Evolutionary conservation across 2,888 invertebrate species (phyloP).

Genomic region (Melieria omissa): DNA sequence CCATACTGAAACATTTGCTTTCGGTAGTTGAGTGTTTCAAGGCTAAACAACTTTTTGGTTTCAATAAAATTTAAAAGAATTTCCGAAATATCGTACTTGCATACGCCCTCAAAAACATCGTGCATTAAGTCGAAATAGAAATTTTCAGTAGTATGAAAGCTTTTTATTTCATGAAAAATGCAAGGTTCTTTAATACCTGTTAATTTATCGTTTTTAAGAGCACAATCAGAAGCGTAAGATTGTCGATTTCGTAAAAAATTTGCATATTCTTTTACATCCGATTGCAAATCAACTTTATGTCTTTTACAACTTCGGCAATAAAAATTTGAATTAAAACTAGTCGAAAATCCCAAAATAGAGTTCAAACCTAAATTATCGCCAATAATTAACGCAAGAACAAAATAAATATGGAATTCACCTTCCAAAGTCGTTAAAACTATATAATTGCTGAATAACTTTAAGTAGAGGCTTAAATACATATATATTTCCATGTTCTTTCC

Average conservation of each 20-base stretch:
- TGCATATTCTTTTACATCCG: slow-evolving; percentile 19
- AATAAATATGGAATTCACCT: slow-evolving; percentile 14
- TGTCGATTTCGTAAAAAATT: slow-evolving; percentile 35
- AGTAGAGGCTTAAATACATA: slow-evolving; percentile 24
- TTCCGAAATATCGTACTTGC: slow-evolving; percentile 45
- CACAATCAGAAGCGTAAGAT: slow-evolving; percentile 38
- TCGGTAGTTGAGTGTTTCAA: slow-evolving; percentile 42
- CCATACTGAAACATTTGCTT: slow-evolving; percentile 45
- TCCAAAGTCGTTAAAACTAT: slow-evolving; percentile 13
- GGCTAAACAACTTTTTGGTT: slow-evolving; percentile 36
- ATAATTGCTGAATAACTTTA: slow-evolving; percentile 23
- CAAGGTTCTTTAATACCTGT: slow-evolving; percentile 41
- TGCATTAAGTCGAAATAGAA: slow-evolving; percentile 48
- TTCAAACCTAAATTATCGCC: slow-evolving; percentile 46
- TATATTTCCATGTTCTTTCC: slow-evolving; percentile 33
- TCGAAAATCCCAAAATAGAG: slow-evolving; percentile 41
- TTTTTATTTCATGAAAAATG: slow-evolving; percentile 36
- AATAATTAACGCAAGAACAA: slow-evolving; percentile 41
- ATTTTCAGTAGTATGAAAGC: slow-evolving; percentile 46
- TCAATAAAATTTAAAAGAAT: slow-evolving; percentile 41
- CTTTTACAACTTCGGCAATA: slow-evolving; percentile 45
- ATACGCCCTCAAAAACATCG: slow-evolving; percentile 47
- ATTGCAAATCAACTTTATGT: slow-evolving; percentile 37
- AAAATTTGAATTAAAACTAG: slow-evolving; percentile 44
- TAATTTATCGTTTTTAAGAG: slow-evolving; percentile 38